phyloP scores from a whole-genome alignment of 23 tunicate genomes.

The Halocynthia aurantium region DNA sequence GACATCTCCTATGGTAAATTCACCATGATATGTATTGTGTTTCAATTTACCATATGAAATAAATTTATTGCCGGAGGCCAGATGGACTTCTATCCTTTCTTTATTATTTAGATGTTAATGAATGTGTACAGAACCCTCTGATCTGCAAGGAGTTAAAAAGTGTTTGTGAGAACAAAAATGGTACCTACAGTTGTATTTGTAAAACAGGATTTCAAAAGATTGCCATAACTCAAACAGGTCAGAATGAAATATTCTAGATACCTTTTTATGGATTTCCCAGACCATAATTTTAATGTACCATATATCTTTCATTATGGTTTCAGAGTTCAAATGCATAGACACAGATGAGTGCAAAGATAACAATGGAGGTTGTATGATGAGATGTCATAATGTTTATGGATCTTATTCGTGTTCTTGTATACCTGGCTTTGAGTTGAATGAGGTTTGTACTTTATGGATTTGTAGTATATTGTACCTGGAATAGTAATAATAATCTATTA shows the following conservation, averaged over 20 bases:
- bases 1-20: no score
- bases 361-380: slow-evolving; percentile 56
- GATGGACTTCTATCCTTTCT: no score
- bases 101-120: slow-evolving; percentile 11
- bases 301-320: neutral
- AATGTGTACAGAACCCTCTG: slow-evolving; percentile 20
- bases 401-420: slow-evolving; percentile 43
- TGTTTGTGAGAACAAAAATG: slow-evolving; percentile 13
- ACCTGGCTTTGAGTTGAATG: slow-evolving; percentile 33
- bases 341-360: slow-evolving; percentile 45
- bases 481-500: neutral
- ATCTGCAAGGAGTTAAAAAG: slow-evolving; percentile 17
- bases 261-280: no score
- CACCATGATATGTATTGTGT: no score
- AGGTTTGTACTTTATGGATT: neutral
- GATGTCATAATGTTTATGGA: slow-evolving; percentile 59
- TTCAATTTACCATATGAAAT: no score
- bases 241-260: neutral
- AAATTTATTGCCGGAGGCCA: no score
- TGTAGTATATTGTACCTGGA: no score
- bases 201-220: slow-evolving; percentile 17
- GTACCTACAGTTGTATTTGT: slow-evolving; percentile 20
- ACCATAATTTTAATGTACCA: no score
- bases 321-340: slow-evolving; percentile 53
- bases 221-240: neutral